These are phyloP conservation scores for Neodontobutis hainanensis DNA, from an alignment of 2,113 vertebrate species.

Conservation along the genomic window DNA sequence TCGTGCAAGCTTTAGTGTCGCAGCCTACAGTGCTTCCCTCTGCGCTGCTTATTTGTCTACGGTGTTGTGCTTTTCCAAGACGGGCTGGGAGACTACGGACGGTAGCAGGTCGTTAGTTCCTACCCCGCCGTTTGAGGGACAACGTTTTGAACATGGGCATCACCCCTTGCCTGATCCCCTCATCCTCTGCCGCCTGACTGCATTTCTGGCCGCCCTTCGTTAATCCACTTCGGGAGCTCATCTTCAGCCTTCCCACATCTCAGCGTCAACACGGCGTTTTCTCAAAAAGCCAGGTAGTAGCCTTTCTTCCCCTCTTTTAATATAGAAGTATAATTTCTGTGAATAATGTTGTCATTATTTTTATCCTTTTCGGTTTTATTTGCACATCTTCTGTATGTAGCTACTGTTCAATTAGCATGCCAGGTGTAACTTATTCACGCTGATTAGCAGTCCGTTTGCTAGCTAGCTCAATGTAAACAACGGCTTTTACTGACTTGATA, in stretches of 20 bases:
- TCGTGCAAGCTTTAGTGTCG: slow-evolving; percentile 33
- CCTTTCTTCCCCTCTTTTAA: neutral
- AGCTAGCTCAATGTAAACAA: no score
- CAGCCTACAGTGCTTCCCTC: slow-evolving; percentile 14
- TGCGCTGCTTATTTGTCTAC: slow-evolving; percentile 20
- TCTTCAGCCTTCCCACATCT: slow-evolving; percentile 47
- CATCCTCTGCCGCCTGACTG: slow-evolving; percentile 40
- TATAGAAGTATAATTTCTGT: neutral
- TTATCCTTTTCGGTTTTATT: no score
- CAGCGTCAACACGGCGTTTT: slow-evolving; percentile 61
- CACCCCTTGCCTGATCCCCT: slow-evolving; percentile 46
- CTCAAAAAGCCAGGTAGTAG: slow-evolving; percentile 65
- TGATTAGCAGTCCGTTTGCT: neutral
- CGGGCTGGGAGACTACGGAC: slow-evolving; percentile 36
- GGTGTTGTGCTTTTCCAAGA: slow-evolving; percentile 22
- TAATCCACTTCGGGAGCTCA: slow-evolving; percentile 74
- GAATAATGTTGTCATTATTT: neutral
- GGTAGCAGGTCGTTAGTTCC: slow-evolving; percentile 57
- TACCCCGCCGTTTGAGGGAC: slow-evolving; percentile 41
- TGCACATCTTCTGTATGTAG: no score
- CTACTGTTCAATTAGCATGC: neutral
- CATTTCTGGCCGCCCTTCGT: slow-evolving; percentile 34
- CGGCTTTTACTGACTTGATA: neutral
- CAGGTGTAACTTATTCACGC: neutral
- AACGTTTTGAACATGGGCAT: slow-evolving; percentile 51